Evolutionary conservation across 2,113 vertebrate genomes (phyloP), one percentile per base, ranked within the genome.

Genomic region (Limnothrissa miodon): DNA sequence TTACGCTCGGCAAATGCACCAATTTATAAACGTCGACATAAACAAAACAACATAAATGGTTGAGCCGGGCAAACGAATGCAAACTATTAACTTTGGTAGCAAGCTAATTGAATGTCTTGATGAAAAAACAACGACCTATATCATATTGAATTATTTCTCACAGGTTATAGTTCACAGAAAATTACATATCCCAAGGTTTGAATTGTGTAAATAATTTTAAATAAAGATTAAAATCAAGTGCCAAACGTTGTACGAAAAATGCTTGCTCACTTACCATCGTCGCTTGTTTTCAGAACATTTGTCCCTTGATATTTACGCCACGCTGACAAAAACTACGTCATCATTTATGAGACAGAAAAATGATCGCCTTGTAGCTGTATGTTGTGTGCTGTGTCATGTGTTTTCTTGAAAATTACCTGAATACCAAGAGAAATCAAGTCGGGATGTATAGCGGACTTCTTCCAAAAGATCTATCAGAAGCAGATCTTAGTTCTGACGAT

Each of bases 191-290:
- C 0, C 8, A 23, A 74, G 17, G 23, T 5, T 1, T 33, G 33
- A 1, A 17, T 1, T 5, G 15, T 39, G 15, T 2, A 48, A 36
- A 45, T 23, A 9, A 13, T 39, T 8, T 5, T 17, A 39, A 56
- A 1, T 29, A 42, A 59, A 33, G 1, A 39, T 56, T 45, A 19
- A 83, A 70, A 74, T 21, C 6, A 56, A 13, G 19, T 6, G 51
- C 21, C 53, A 1, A 45, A 83, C 5, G 29, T 1, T 36, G 66
- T 36, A 5, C 13, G 33, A 84, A 89, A 89, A 80, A 7, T 85
- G 87, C 88, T 88, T 62, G 66, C 88, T 89, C 88, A 82, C 81
- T 62, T 82, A 89, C 86, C 88, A 87, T 87, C 56, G 85, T 82
- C 59, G 48, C 11, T 56, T 81, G 51, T 36, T 86, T 48, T 48